Conservation (phyloP, 1,140 invertebrate species). For the Neodiprion pinetum region DNA sequence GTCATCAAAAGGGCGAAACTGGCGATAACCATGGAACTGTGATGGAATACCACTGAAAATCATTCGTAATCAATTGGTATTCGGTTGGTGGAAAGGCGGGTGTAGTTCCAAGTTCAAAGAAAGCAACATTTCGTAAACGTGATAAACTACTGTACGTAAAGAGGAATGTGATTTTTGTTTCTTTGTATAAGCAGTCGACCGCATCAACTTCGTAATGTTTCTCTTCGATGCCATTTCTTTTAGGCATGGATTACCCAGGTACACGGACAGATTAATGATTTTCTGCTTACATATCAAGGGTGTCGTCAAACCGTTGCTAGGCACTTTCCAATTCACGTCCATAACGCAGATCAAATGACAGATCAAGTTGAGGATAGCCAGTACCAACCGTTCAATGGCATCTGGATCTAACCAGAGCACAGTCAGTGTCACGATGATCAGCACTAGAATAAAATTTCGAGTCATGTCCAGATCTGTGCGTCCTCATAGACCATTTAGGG, state of each 20-base stretch:
- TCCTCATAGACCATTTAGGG: too few relatives aligned
- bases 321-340: constrained; percentile 55
- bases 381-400: constrained; percentile 53
- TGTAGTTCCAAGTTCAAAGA: too few relatives aligned
- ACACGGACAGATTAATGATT: too few relatives aligned
- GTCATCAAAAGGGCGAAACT: constrained; percentile 55
- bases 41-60: constrained; percentile 58
- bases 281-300: constrained; percentile 47
- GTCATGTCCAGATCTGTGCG: too few relatives aligned
- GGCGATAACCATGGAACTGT: constrained; percentile 54
- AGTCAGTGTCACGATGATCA: constrained; percentile 59
- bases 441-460: constrained; percentile 42
- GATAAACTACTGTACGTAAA: too few relatives aligned
- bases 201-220: too few relatives aligned
- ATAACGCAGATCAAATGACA: constrained; percentile 55
- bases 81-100: too few relatives aligned
- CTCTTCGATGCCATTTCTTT: too few relatives aligned
- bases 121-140: too few relatives aligned
- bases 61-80: background rate
- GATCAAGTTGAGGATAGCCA: constrained; percentile 59
- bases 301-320: constrained; percentile 45
- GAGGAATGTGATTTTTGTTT: too few relatives aligned
- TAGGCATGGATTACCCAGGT: too few relatives aligned
- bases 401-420: constrained; percentile 57
- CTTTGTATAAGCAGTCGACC: too few relatives aligned